Conservation (phyloP, 1,140 invertebrate species). For the Listronotus bonariensis region DNA sequence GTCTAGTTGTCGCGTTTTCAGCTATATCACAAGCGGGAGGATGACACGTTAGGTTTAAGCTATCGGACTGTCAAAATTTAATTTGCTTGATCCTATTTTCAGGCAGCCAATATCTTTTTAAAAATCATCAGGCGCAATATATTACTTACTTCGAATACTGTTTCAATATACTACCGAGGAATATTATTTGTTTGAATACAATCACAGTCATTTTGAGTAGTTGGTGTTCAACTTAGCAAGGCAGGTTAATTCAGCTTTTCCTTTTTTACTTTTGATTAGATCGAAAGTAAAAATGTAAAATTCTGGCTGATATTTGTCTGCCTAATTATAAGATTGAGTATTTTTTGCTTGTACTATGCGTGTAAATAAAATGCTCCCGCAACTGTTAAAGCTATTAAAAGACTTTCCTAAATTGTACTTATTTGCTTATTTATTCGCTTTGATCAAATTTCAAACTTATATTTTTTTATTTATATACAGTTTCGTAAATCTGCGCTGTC, state of each 20-base stretch:
- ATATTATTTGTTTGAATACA: conserved; percentile 12
- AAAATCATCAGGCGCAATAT: not conserved
- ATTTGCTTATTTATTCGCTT: conserved; percentile 47
- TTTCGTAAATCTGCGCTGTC: conserved; percentile 47
- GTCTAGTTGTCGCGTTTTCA: conserved; percentile 21
- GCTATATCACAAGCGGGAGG: conserved; percentile 35
- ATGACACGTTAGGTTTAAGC: conserved; percentile 7
- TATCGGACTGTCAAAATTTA: not conserved
- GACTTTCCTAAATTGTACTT: conserved; percentile 49
- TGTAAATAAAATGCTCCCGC: conserved; percentile 26
- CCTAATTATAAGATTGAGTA: conserved; percentile 8
- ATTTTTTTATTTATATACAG: conserved; percentile 48
- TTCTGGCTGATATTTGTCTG: not conserved
- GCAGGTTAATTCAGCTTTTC: not conserved
- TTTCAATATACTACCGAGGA: conserved; percentile 2
- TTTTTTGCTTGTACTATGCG: conserved; percentile 7
- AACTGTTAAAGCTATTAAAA: conserved; percentile 43
- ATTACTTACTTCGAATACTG: conserved; percentile 12
- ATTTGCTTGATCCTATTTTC: conserved; percentile 7
- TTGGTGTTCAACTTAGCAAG: not conserved
- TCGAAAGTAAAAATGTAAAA: no score
- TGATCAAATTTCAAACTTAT: conserved; percentile 41
- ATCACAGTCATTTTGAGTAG: conserved; percentile 24
- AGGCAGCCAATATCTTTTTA: conserved; percentile 13
- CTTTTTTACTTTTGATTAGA: no score